Percentiles rank a stretch among this genome's conserved stretches.
Evolutionary conservation across 2,113 vertebrate genomes (phyloP).

Genomic region (Poeciliopsis prolifica): DNA sequence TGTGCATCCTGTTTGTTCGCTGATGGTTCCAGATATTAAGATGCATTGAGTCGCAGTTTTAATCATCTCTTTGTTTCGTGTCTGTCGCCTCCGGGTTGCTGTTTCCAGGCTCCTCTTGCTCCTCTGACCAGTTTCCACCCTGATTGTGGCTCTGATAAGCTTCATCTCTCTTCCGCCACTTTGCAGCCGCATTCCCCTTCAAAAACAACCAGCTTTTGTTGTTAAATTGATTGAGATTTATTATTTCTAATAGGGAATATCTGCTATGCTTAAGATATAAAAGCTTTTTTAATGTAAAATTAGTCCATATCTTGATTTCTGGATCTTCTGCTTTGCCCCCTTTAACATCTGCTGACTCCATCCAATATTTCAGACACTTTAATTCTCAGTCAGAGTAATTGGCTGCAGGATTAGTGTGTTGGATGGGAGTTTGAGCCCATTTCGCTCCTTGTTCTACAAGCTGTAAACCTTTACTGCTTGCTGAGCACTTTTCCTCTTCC

Average conservation of each 20-base stretch:
- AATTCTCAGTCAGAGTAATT: conserved; percentile 23
- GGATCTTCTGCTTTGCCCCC: neutral
- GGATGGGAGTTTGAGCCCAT: conserved; percentile 10
- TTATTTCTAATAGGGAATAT: neutral
- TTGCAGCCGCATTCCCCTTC: neutral
- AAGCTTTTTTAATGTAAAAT: conserved; percentile 1
- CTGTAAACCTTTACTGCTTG: conserved; percentile 5
- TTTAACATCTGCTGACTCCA: conserved; percentile 19
- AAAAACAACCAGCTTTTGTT: neutral
- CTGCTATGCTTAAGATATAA: neutral
- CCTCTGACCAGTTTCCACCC: neutral
- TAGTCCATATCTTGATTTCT: neutral
- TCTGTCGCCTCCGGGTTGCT: neutral
- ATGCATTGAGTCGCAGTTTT: neutral
- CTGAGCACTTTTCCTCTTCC: neutral
- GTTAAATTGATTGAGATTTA: too few relatives aligned
- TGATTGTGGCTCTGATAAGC: neutral
- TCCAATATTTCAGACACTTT: conserved; percentile 35
- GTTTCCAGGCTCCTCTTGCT: neutral
- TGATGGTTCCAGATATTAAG: neutral
- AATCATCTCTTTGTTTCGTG: neutral
- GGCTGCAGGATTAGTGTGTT: conserved; percentile 35
- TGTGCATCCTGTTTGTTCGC: conserved; percentile 1
- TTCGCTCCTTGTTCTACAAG: conserved; percentile 16
- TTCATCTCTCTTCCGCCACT: neutral